Percentiles rank a stretch among this genome's conserved stretches.
Conservation (phyloP, 1,140 invertebrate species). For the Drosophila ogumai region DNA sequence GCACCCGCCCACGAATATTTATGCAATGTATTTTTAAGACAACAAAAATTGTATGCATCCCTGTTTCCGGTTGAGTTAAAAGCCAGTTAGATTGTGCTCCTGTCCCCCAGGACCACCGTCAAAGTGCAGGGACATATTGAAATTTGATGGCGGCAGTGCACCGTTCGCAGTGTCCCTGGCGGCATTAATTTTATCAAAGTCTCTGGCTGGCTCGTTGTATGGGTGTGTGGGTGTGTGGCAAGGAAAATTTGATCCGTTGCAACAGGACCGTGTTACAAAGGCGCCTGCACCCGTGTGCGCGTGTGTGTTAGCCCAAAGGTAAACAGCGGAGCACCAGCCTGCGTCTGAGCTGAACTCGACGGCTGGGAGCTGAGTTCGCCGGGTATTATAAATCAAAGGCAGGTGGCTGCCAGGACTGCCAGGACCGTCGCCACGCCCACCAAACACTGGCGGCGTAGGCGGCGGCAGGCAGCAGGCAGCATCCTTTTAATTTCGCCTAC, state of each 20-base stretch:
- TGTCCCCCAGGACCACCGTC: slow-evolving; percentile 35
- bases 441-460: neutral
- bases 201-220: slow-evolving; percentile 9
- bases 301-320: slow-evolving; percentile 23
- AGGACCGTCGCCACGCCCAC: slow-evolving; percentile 18
- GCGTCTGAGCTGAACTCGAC: slow-evolving; percentile 12
- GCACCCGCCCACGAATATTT: neutral
- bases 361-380: slow-evolving; percentile 5
- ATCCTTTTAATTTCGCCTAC: slow-evolving; percentile 73
- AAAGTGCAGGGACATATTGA: slow-evolving; percentile 62
- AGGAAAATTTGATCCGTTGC: slow-evolving; percentile 53
- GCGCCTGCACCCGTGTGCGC: slow-evolving; percentile 9
- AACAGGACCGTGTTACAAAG: slow-evolving; percentile 62
- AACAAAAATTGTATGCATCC: neutral
- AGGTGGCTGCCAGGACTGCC: slow-evolving; percentile 17
- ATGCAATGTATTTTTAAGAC: neutral
- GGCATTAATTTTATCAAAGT: slow-evolving; percentile 58
- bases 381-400: slow-evolving; percentile 78
- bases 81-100: slow-evolving; percentile 19
- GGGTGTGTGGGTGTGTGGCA: slow-evolving; percentile 9
- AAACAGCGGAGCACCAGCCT: slow-evolving; percentile 30
- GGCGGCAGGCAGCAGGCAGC: slow-evolving; percentile 31
- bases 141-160: slow-evolving; percentile 32
- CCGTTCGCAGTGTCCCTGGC: slow-evolving; percentile 26
- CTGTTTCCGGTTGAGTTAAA: slow-evolving; percentile 15